Evolutionary conservation across 2,113 vertebrate genomes (phyloP), one percentile per base, ranked within the genome.

Genomic region (Oreotrochilus melanogaster): DNA sequence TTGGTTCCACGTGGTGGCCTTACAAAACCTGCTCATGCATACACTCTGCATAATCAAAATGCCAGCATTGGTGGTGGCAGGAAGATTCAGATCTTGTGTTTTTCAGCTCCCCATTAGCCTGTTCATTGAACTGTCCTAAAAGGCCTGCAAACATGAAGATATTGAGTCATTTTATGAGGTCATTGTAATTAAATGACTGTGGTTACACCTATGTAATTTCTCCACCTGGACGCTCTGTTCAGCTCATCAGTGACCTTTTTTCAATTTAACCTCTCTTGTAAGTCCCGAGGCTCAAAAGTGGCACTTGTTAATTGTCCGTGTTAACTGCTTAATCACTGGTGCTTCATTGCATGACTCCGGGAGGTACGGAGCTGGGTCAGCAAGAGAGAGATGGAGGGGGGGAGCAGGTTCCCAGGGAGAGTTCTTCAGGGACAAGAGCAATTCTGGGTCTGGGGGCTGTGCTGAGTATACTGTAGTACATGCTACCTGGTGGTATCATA

Each of bases 41-140:
- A 6, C 1, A 0, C 45, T 54, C 23, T 24, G 27, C 9, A 4
- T 5, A 19, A 18, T 16, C 0, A 0, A 56, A 61, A 28, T 12
- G 28, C 62, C 39, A 80, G 87, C 22, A 9, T 72, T 5, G 1
- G 35, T 51, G 45, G 30, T 50, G 19, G 58, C 65, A 58, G 7
- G 39, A 78, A 50, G 60, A n/a, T 54, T 80, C 9, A 0, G 42
- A 8, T 73, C 65, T 39, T 57, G 30, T 1, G 4, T 27, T 45
- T 79, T 37, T 50, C 15, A 14, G 9, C 58, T 61, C 53, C 18
- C 22, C 1, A 1, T 30, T 66, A n/a, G 9, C 16, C 28, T 19
- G 6, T 60, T 57, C 18, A 35, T 43, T 31, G 24, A 78, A 22
- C n/a, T 39, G 53, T 27, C 47, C 57, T n/a, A 54, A 37, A 70